Base-by-base conservation (phyloP, 1,140 invertebrate genomes). In the Brachionus manjavacas region DNA sequence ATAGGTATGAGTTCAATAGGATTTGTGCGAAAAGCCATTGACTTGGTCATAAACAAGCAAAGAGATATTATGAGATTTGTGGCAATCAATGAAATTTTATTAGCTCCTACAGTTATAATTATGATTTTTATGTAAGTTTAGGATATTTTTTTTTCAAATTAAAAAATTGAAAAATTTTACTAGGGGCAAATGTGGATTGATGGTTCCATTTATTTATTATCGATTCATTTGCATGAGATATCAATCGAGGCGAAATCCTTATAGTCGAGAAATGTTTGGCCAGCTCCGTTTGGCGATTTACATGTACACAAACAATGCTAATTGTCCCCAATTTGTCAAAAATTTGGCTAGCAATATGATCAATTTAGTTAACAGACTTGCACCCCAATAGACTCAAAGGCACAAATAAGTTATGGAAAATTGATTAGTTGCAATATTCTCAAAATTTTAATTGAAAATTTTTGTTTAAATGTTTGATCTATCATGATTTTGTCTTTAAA, bases 171-270 rank as follows among this genome's bases (percentile, higher is more conserved):
- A 7, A 35, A 35, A 35, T 3, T 35, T 35, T 35, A 35, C 4
- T 3, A 81, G 79, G 31, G 79, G 79, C 4, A 81, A 93, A 88
- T 93, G 93, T 86, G 93, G 93, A 76, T 88, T 97, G 20, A 90
- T 98, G 85, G 94, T 95, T 43, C 95, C 95, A 46, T 94, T 98
- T 88, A 92, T 97, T 70, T 99, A 98, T 90, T 98, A 97, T 90
- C 94, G 96, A 87, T 98, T 98, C 89, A 90, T 98, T 84, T 92
- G 92, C 60, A 89, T 96, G 87, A 93, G 96, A 70, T 96, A 98
- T 90, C 90, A 93, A 46, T 98, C 96, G 6, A 92, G 94, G 83
- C 93, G 96, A 86, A 99, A 99, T 92, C 96, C 96, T 0, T 96
- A 96, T 90, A 96, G 94, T 25, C 88, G 95, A 85, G 94, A 94